phyloP scores from a whole-genome alignment of 2,797 vertebrate genomes.

The Acanthiza pusilla region DNA sequence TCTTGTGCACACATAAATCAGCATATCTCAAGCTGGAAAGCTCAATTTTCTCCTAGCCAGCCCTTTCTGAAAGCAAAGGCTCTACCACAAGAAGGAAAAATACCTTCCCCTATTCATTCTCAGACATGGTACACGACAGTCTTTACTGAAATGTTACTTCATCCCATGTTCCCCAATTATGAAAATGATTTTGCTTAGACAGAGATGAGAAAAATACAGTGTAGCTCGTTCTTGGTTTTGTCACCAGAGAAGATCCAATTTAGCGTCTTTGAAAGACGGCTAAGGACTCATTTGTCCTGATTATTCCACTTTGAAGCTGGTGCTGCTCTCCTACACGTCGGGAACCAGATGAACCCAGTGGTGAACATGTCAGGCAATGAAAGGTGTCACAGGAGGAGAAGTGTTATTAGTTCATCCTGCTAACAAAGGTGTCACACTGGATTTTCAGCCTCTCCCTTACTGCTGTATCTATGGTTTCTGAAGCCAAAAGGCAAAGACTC shows the following conservation, averaged over 20 bases:
- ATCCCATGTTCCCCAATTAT: background rate
- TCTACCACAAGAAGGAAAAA: background rate
- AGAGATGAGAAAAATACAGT: background rate
- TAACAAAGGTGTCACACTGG: background rate
- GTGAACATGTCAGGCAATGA: background rate
- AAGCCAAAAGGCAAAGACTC: background rate
- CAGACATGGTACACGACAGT: background rate
- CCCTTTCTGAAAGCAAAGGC: background rate
- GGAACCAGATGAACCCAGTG: background rate
- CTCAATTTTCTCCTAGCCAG: background rate
- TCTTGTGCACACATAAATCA: conserved; percentile 18
- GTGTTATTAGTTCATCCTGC: background rate
- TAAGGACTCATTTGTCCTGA: background rate
- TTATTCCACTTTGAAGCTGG: background rate
- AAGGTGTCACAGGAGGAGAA: background rate
- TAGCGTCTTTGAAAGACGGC: background rate
- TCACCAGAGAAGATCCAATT: background rate
- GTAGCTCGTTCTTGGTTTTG: background rate
- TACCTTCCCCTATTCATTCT: background rate
- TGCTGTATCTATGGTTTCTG: background rate
- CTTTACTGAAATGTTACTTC: background rate
- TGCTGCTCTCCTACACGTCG: background rate
- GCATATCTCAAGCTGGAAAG: background rate
- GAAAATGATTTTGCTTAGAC: conserved; percentile 9
- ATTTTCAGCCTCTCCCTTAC: background rate